Evolutionary conservation across 2,888 invertebrate genomes (phyloP), one percentile per base, ranked within the genome.

Genomic region (Diarsia brunnea): DNA sequence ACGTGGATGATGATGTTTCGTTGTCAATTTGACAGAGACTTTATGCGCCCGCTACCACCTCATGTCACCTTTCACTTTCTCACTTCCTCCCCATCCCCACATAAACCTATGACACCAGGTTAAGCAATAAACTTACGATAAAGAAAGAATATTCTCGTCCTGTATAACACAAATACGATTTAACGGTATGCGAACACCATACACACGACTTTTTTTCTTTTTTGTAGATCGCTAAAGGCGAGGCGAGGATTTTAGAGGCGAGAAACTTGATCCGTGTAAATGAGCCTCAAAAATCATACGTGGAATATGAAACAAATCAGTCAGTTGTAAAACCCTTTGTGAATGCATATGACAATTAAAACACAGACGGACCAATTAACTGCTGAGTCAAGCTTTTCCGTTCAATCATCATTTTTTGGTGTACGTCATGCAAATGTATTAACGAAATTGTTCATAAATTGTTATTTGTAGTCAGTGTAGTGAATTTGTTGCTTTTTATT

Each of bases 331-430:
- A 82, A 60, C 64, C 61, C 84, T 79, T 79, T 84, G 72, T 70
- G 66, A 63, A 75, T 75, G 69, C 43, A 75, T 66, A 31, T 81
- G 80, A 78, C 75, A 89, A 89, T 89, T 85, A 87, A 84, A 87
- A 85, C 76, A 84, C 89, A 89, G 88, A 88, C 87, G 45, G 63
- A 19, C 64, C 84, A 84, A 88, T 88, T 88, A 84, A 65, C 73
- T 14, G 24, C 51, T 73, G 79, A 82, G 69, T 80, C 73, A 79
- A 69, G 58, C 85, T 77, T 84, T 84, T 82, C 75, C 66, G 69
- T 66, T 65, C 70, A 70, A 73, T 78, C 24, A 75, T 79, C 47
- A 74, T 78, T 76, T 84, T 78, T 65, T 66, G 73, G 60, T 19
- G n/a, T 63, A 77, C 58, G 78, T 73, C 69, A 43, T 51, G 45